These are phyloP conservation scores for Pseudococcus longispinus DNA, from an alignment of 2,888 invertebrate species.

Conservation along the genomic window DNA sequence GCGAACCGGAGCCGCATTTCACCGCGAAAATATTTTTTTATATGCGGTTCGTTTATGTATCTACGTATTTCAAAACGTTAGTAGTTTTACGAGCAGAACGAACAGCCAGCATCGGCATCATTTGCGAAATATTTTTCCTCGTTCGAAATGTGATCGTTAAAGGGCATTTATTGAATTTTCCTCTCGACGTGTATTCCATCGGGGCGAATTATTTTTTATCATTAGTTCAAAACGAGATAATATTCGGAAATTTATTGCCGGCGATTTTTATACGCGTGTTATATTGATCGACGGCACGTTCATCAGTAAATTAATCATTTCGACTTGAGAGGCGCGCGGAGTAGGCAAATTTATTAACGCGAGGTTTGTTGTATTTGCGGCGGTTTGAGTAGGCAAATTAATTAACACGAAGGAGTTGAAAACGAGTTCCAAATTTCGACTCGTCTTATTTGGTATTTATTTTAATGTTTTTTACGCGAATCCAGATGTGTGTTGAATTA, in stretches of 20 bases:
- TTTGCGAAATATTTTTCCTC: conserved; percentile 24
- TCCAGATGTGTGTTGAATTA: too few species aligned
- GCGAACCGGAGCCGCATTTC: conserved; percentile 19
- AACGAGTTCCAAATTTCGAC: too few species aligned
- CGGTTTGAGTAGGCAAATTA: background rate
- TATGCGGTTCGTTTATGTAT: conserved; percentile 21
- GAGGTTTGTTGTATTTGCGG: background rate
- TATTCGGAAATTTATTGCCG: background rate
- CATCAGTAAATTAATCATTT: background rate
- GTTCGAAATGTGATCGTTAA: background rate
- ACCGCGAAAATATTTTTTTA: conserved; percentile 9
- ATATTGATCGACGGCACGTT: background rate
- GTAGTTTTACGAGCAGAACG: background rate
- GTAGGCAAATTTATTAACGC: background rate
- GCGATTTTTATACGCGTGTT: background rate
- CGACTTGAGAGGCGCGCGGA: background rate
- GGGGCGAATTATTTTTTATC: conserved; percentile 26
- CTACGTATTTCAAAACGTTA: background rate
- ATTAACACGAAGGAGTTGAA: background rate
- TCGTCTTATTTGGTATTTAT: too few species aligned
- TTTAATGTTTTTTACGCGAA: too few species aligned
- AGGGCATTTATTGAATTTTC: conserved; percentile 27
- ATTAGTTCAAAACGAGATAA: conserved; percentile 7
- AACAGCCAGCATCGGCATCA: background rate
- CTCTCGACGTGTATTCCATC: conserved; percentile 7